Percentiles rank a stretch among this genome's conserved stretches.
These are phyloP conservation scores for Lontra canadensis DNA, from an alignment of 2,113 vertebrate species.

Conservation along the genomic window DNA sequence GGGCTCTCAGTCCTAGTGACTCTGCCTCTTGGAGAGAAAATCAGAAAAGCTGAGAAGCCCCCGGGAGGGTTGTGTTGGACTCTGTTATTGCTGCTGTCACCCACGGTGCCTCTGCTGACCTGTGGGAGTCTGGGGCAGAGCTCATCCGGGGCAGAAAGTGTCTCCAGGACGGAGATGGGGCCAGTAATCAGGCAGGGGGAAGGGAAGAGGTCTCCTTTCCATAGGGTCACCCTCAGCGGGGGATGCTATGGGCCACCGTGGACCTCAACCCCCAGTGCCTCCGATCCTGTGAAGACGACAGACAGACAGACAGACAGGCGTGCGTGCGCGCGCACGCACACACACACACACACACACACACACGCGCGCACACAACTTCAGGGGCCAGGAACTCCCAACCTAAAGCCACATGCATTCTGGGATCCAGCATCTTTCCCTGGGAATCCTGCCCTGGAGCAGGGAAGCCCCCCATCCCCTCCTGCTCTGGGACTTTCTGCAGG, in stretches of 20 bases:
- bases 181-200: not conserved
- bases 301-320: rapidly evolving
- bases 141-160: not conserved
- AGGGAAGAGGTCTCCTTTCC: not conserved
- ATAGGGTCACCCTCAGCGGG: no score
- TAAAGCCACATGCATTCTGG: not conserved
- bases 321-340: no score
- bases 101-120: not conserved
- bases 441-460: not conserved
- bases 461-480: not conserved
- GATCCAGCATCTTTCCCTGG: not conserved
- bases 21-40: not conserved
- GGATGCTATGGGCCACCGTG: not conserved
- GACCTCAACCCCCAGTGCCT: not conserved
- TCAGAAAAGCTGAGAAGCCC: not conserved
- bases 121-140: not conserved
- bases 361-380: not conserved
- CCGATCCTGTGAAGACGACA: rapidly evolving
- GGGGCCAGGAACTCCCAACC: no score
- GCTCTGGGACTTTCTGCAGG: not conserved
- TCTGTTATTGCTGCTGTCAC: not conserved
- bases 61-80: no score
- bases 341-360: not conserved
- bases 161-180: not conserved
- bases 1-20: not conserved